phyloP scores from a whole-genome alignment of 2,888 invertebrate species.

The Rhagium mordax region DNA sequence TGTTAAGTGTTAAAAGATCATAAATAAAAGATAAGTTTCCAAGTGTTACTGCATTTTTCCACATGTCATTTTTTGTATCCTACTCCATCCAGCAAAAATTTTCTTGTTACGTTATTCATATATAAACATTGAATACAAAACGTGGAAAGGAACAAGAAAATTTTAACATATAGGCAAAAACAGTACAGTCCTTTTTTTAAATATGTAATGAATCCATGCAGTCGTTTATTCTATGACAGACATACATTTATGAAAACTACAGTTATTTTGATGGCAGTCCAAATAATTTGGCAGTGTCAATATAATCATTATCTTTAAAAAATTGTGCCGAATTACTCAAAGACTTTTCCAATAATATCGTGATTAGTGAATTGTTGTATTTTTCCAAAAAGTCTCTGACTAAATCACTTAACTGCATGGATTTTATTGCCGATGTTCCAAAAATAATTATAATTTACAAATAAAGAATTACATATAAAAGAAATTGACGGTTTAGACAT shows the following conservation, averaged over 20 bases:
- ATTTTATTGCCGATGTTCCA: conserved; percentile 40
- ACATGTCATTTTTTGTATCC: conserved; percentile 12
- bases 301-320: conserved; percentile 34
- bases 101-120: conserved; percentile 21
- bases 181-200: conserved; percentile 41
- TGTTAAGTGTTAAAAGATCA: conserved; percentile 34
- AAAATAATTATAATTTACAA: conserved; percentile 17
- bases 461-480: too few species aligned
- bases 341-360: conserved; percentile 41
- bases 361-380: conserved; percentile 25
- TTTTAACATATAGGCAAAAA: conserved; percentile 34
- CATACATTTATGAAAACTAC: conserved; percentile 59
- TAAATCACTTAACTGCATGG: conserved; percentile 56
- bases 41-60: conserved; percentile 22
- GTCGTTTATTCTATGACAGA: conserved; percentile 54
- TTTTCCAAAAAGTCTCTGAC: conserved; percentile 47
- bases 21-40: conserved; percentile 26
- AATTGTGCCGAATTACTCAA: conserved; percentile 55
- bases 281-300: conserved; percentile 68
- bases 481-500: not conserved
- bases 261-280: conserved; percentile 66
- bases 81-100: conserved; percentile 15
- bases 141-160: conserved; percentile 32
- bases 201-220: conserved; percentile 58
- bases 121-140: conserved; percentile 33